Base-by-base conservation (phyloP, 2,113 vertebrate species). In the Antennarius striatus region DNA sequence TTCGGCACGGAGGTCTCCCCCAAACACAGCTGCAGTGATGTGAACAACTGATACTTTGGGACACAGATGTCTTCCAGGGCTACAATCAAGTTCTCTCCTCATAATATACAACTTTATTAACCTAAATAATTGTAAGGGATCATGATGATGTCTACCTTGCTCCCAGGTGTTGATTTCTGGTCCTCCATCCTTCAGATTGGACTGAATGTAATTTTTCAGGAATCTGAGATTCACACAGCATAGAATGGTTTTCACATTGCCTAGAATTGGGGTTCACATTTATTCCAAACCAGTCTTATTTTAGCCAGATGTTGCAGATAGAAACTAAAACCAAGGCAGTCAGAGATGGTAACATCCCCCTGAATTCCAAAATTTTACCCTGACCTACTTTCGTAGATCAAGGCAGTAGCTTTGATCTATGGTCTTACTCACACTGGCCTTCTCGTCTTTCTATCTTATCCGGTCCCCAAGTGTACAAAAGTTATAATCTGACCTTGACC, bases 91-190 rank as follows among this genome's bases (percentile, higher is more conserved):
- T 7, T 40, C 45, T 56, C 16, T 42, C 13, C 4, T 57, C 43
- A 42, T 30, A 36, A 36, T 36, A 36, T 36, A 3, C 10, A 8
- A 12, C 3, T 8, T 5, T 11, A 7, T 9, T 43, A 4, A 47
- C 12, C 3, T 47, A 12, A 47, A 47, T 47, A 13, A 13, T 1
- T 11, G 45, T 47, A 12, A 15, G 12, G 42, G 42, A 43, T 22
- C 2, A 32, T 51, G 10, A 0, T 17, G 14, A 12, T 54, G 30
- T 81, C 88, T 87, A 96, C 96, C 95, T 91, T 94, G 94, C 32
- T 96, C 94, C 89, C 92, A 72, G n/a, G 80, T 91, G 88, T 84
- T 89, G 67, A 92, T 66, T 13, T 91, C 87, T 0, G 85, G 77
- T 1, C 89, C 91, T 75, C 70, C 78, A 0, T 76, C 85, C 0